phyloP scores from a whole-genome alignment of 1,140 invertebrate species.

The Heterodera carotae region DNA sequence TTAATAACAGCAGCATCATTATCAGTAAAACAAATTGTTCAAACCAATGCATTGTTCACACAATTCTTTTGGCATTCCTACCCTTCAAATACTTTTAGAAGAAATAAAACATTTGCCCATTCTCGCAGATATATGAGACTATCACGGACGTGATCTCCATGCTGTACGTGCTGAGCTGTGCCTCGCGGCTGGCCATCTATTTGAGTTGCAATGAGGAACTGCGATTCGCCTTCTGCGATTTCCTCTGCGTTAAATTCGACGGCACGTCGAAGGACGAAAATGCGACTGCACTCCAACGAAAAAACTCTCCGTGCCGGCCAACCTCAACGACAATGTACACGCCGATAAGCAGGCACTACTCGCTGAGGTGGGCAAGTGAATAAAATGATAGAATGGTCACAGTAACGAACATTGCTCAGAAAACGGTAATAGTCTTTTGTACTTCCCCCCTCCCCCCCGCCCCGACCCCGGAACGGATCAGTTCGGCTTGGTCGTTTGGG shows the following conservation, averaged over 20 bases:
- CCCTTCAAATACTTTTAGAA: not conserved
- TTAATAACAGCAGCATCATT: conserved; percentile 10
- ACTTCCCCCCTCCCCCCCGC: no score
- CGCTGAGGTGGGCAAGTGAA: not conserved
- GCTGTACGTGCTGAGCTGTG: conserved; percentile 53
- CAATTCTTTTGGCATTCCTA: not conserved
- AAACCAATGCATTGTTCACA: no score
- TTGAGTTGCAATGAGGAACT: conserved; percentile 51
- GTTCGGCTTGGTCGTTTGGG: no score
- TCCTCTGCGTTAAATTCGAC: conserved; percentile 21
- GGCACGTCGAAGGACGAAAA: not conserved
- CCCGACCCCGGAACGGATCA: no score
- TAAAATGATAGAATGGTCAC: no score
- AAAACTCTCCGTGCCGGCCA: not conserved
- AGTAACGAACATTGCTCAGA: no score
- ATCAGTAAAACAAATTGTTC: no score
- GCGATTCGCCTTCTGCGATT: conserved; percentile 45
- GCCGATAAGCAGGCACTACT: conserved; percentile 8
- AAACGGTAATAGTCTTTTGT: no score
- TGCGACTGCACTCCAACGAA: conserved; percentile 11
- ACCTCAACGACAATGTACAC: conserved; percentile 10
- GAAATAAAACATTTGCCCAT: no score
- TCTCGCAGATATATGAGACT: conserved; percentile 48
- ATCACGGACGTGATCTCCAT: conserved; percentile 51
- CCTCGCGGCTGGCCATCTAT: conserved; percentile 48